Evolutionary conservation across 2,888 invertebrate species (phyloP).

Genomic region (Yponomeuta evonymella): DNA sequence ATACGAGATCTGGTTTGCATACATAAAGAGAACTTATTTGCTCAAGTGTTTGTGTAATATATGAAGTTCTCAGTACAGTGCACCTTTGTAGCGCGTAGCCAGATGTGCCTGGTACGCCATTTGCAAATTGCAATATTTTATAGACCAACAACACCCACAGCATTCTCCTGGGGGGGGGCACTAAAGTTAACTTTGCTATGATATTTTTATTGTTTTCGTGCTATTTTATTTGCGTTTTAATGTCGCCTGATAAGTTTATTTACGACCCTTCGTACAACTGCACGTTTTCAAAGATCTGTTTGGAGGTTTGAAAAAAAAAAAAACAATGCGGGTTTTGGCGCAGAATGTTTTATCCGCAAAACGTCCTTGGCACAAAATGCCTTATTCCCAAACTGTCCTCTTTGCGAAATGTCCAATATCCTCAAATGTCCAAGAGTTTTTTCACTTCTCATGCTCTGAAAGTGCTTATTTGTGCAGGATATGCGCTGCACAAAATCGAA

Average conservation of each 20-base stretch:
- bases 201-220: background rate
- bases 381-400: too few relatives aligned
- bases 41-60: background rate
- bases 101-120: conserved; percentile 10
- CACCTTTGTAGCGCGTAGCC: background rate
- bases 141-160: conserved; percentile 3
- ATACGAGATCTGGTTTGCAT: conserved; percentile 1
- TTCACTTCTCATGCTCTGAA: too few relatives aligned
- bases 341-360: too few relatives aligned
- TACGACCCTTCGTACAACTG: background rate
- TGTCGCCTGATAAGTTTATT: background rate
- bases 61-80: background rate
- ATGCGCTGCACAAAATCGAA: too few relatives aligned
- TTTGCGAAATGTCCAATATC: too few relatives aligned
- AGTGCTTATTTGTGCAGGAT: too few relatives aligned
- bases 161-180: background rate
- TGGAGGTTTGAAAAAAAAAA: too few relatives aligned
- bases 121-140: conserved; percentile 12
- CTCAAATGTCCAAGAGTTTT: too few relatives aligned
- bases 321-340: too few relatives aligned
- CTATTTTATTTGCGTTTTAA: background rate
- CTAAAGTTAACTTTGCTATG: conserved; percentile 1
- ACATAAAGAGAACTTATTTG: background rate
- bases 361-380: too few relatives aligned
- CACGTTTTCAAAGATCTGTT: background rate